phyloP scores from a whole-genome alignment of 2,113 vertebrate genomes.

The Coryphaenoides rupestris region DNA sequence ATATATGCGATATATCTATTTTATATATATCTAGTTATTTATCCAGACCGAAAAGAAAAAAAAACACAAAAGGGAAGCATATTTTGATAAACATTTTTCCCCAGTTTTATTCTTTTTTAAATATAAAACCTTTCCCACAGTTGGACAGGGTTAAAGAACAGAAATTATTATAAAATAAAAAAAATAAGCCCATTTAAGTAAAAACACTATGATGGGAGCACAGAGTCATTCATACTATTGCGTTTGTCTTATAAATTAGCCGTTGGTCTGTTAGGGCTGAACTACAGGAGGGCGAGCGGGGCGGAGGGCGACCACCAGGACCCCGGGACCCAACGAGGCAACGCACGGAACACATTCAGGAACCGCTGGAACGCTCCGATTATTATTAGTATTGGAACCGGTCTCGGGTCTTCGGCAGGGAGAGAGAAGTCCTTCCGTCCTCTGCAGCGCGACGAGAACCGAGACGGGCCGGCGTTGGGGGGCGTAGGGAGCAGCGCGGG shows the following conservation, averaged over 20 bases:
- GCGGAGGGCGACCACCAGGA: no score
- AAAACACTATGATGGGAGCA: slow-evolving; percentile 35
- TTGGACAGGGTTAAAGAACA: slow-evolving; percentile 49
- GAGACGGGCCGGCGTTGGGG: no score
- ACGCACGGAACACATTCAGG: background rate
- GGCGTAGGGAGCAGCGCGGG: no score
- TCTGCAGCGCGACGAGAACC: slow-evolving; percentile 8
- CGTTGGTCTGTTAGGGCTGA: slow-evolving; percentile 18
- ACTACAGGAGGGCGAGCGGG: background rate
- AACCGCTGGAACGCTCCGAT: background rate
- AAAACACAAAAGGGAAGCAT: slow-evolving; percentile 22
- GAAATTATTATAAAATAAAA: slow-evolving; percentile 44
- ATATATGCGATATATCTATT: no score
- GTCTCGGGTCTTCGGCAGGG: background rate
- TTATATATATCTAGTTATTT: no score
- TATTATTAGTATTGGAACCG: no score
- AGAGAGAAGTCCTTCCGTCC: slow-evolving; percentile 13
- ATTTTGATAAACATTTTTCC: slow-evolving; percentile 40
- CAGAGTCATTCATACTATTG: slow-evolving; percentile 30
- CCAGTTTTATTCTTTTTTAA: slow-evolving; percentile 67
- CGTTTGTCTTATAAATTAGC: slow-evolving; percentile 28
- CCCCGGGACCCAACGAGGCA: slow-evolving; percentile 5
- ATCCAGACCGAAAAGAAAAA: no score
- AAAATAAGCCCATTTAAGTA: slow-evolving; percentile 32
- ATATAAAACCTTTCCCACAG: slow-evolving; percentile 69